Base-by-base conservation (phyloP, 1,140 invertebrate genomes). In the Eubasilissa regina region DNA sequence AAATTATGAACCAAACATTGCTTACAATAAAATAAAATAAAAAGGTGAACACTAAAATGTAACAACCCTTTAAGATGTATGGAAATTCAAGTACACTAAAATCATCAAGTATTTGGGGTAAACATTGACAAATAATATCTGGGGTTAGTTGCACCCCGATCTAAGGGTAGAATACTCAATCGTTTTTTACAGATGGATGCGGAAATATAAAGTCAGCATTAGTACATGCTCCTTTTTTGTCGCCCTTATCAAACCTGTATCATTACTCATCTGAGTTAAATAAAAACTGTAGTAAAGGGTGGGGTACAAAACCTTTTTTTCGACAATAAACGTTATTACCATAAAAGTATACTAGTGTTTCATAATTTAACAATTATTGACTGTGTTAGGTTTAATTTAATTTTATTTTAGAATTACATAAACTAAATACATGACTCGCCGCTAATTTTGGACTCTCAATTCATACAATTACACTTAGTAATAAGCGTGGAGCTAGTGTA, bases 101-200 rank as follows among this genome's bases (percentile, higher is more conserved):
- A 82, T 79, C 73, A 11, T 68, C 25, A 60, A 70, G 73, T 79
- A 82, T 82, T 78, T 82, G 78, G 81, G 81, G 78, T 79, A 82
- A 82, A 82, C 81, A 82, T 77, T 77, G 74, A 82, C 81, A 82
- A 82, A 82, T 77, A 81, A 77, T 77, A 47, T 55, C 75, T 72
- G 77, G 77, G 77, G 80, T 81, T 55, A 68, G 35, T 44, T 58
- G 70, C 79, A 77, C 79, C 79, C 79, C 79, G 68, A 48, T 58
- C 51, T 75, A 66, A 51, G 55, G 55, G 58, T 68, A 17, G 77
- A 58, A 81, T 43, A 77, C 80, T 82, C 78, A 79, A 82, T 82
- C 77, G 81, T 82, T 82, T 82, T 82, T 82, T 77, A 82, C 81
- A 79, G 68, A 79, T 82, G 81, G 78, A 82, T 75, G 81, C 81